Evolutionary conservation across 2,888 invertebrate species (phyloP).

Genomic region (Leucophenga montana): DNA sequence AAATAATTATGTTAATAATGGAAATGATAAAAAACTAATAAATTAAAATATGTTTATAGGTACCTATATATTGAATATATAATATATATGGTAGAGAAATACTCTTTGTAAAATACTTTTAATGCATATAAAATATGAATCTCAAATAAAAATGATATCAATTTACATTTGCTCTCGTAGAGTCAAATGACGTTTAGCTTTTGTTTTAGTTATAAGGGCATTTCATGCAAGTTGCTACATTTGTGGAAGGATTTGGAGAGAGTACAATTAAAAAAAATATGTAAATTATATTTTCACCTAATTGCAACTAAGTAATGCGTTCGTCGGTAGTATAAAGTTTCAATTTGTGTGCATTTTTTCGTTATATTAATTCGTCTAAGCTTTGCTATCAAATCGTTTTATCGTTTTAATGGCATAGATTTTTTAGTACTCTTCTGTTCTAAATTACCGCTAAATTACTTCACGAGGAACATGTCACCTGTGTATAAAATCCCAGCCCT

Average conservation of each 20-base stretch:
- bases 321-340: neutral
- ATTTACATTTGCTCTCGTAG: conserved; percentile 52
- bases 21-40: conserved; percentile 11
- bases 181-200: conserved; percentile 45
- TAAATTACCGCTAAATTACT: conserved; percentile 25
- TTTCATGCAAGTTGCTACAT: conserved; percentile 67
- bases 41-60: conserved; percentile 26
- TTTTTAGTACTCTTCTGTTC: conserved; percentile 32
- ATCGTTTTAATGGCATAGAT: neutral
- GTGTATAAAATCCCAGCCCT: conserved; percentile 42
- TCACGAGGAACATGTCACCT: conserved; percentile 65
- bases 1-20: conserved; percentile 20
- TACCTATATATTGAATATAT: neutral
- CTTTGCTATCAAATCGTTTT: conserved; percentile 23
- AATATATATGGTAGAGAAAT: neutral
- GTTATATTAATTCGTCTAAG: conserved; percentile 29
- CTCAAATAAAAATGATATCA: conserved; percentile 7
- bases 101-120: neutral
- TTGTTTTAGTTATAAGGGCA: conserved; percentile 55
- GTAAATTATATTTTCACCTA: conserved; percentile 7
- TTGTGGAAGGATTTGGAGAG: conserved; percentile 61
- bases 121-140: conserved; percentile 34
- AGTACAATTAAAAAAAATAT: conserved; percentile 8
- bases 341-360: neutral
- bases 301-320: conserved; percentile 15